Base-by-base conservation (phyloP, 2,888 invertebrate species). In the Rotaria macrura region DNA sequence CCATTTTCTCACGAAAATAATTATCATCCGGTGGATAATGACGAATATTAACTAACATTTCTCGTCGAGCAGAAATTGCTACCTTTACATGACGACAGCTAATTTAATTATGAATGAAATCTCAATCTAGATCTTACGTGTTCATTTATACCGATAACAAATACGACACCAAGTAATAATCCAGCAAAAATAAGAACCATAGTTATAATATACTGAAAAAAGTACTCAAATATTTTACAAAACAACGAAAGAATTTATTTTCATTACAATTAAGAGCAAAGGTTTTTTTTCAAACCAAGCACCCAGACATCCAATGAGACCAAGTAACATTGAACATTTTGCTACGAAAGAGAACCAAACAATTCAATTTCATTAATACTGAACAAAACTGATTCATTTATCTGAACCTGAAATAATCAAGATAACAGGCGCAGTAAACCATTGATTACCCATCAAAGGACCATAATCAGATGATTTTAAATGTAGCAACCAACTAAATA, bases 81-180 rank as follows among this genome's bases (percentile, higher is more conserved):
- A 43, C 14, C 79, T 74, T 23, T 43, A 43, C 3, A 29, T 10
- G 9, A 65, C 2, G 10, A 65, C 0, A 23, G 23, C 3, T 5
- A 52, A 52, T 23, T 0, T 23, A 23, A 23, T n/a, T 0, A 25
- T 9, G 29, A 29, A 65, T 29, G 29, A 65, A 29, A 29, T 14
- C 14, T 10, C n/a, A 29, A 29, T 4, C 23, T 65, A n/a, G 1
- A 25, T 6, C 20, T 79, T 79, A 79, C 79, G 40, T 20, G 40
- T 43, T 79, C 79, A 43, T 43, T 79, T 9, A 79, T 25, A 43
- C 43, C 79, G 43, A 79, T 79, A 43, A 79, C 17, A 43, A 43
- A 79, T 25, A 79, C 79, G 14, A 79, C 79, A n/a, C 79, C 79
- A 79, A 79, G 2, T 43, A 79, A 43, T 79, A 79, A 79, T 43